phyloP scores from a whole-genome alignment of 2,888 invertebrate species.

The Acleris sparsana region DNA sequence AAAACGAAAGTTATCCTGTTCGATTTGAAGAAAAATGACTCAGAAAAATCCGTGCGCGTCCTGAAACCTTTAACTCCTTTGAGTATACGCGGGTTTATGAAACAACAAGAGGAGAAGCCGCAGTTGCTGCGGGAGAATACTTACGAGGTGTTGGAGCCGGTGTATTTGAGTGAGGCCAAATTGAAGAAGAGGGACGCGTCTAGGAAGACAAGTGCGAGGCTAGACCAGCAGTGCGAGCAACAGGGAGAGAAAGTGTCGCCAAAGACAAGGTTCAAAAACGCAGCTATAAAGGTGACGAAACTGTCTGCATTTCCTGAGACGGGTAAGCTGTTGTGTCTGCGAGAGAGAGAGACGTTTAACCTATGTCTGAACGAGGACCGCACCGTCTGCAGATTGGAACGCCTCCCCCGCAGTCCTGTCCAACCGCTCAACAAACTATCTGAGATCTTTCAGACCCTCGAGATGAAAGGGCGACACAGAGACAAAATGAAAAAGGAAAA shows the following conservation, averaged over 20 bases:
- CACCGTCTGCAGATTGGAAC: conserved; percentile 57
- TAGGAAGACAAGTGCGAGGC: neutral
- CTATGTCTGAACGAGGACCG: conserved; percentile 52
- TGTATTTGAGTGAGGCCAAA: conserved; percentile 60
- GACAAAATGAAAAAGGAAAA: conserved; percentile 76
- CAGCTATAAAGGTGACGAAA: conserved; percentile 71
- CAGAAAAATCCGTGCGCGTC: conserved; percentile 56
- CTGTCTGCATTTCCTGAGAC: conserved; percentile 68
- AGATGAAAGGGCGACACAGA: conserved; percentile 68
- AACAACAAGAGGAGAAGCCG: conserved; percentile 57
- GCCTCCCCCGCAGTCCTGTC: conserved; percentile 62
- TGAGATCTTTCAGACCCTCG: conserved; percentile 74
- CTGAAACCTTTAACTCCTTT: conserved; percentile 73
- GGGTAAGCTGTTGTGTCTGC: conserved; percentile 70
- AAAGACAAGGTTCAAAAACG: conserved; percentile 72
- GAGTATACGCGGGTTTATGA: conserved; percentile 61
- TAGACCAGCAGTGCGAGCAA: conserved; percentile 35
- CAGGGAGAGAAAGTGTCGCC: conserved; percentile 58
- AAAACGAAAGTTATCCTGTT: conserved; percentile 74
- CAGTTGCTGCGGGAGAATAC: conserved; percentile 74
- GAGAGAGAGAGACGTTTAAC: conserved; percentile 65
- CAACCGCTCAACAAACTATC: conserved; percentile 69
- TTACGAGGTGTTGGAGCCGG: conserved; percentile 74
- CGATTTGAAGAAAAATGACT: conserved; percentile 61
- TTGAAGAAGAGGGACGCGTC: conserved; percentile 52